Evolutionary conservation across 1,140 invertebrate species (phyloP).

Genomic region (Bombus balteatus): DNA sequence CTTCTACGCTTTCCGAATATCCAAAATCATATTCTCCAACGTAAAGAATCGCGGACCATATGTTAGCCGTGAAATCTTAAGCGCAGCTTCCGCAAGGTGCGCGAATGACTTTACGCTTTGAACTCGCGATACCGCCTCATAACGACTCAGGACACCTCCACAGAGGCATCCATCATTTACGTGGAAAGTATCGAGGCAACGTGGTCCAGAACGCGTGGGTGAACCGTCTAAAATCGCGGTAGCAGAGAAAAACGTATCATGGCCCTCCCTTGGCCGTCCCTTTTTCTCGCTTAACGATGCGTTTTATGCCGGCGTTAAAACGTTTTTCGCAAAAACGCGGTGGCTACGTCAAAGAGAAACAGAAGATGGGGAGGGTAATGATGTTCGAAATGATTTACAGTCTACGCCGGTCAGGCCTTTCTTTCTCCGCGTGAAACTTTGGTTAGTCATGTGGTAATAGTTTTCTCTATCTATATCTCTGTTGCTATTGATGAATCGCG

Average conservation of each 20-base stretch:
- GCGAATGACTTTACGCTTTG: conserved; percentile 59
- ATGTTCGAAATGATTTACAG: conserved; percentile 67
- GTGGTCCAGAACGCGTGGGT: conserved; percentile 29
- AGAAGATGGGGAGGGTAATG: conserved; percentile 40
- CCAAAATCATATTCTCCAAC: background rate
- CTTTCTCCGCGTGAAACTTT: background rate
- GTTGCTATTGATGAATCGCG: background rate
- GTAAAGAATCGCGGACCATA: conserved; percentile 46
- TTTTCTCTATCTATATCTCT: conserved; percentile 28
- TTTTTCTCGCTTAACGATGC: conserved; percentile 60
- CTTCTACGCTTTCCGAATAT: background rate
- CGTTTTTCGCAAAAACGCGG: conserved; percentile 59
- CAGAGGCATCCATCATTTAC: conserved; percentile 59
- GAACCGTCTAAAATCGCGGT: conserved; percentile 28
- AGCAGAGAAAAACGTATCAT: conserved; percentile 12
- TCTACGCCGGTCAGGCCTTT: background rate
- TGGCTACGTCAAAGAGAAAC: conserved; percentile 24
- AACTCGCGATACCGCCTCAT: conserved; percentile 46
- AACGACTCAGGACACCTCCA: conserved; percentile 40
- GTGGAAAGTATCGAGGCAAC: conserved; percentile 20
- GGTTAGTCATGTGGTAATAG: conserved; percentile 23
- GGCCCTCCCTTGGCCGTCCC: conserved; percentile 11
- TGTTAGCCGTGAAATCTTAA: conserved; percentile 42
- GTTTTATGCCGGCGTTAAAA: conserved; percentile 66
- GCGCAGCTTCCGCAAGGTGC: conserved; percentile 41